phyloP scores from a whole-genome alignment of 2,797 vertebrate species.

The Amblyraja radiata region DNA sequence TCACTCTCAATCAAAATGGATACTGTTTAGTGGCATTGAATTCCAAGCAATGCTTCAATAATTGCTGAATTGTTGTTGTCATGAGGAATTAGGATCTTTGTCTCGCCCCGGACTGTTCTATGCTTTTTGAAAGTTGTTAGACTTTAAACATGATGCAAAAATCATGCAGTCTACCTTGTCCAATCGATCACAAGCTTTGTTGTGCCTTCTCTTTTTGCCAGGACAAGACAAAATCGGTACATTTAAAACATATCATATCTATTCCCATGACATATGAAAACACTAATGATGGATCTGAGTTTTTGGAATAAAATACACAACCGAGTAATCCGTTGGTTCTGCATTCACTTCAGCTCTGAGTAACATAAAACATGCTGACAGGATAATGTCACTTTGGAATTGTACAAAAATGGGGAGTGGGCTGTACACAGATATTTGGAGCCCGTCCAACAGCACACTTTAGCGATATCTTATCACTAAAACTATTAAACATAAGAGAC shows the following conservation, averaged over 20 bases:
- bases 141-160: neutral
- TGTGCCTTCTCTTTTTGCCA: slow-evolving; percentile 17
- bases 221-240: neutral
- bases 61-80: neutral
- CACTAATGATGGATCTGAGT: slow-evolving; percentile 14
- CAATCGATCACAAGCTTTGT: slow-evolving; percentile 19
- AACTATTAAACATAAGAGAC: neutral
- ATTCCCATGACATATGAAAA: slow-evolving; percentile 21
- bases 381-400: slow-evolving; percentile 11
- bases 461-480: neutral
- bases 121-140: neutral
- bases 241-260: neutral
- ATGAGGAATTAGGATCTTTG: slow-evolving; percentile 5
- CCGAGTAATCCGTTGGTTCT: slow-evolving; percentile 29
- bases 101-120: neutral
- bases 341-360: neutral
- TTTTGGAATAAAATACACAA: slow-evolving; percentile 1
- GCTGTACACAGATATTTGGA: neutral
- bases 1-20: neutral
- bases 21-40: too few relatives aligned
- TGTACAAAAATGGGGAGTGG: neutral
- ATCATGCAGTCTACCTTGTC: neutral
- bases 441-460: neutral
- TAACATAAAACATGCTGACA: slow-evolving; percentile 21
- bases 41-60: neutral